Evolutionary conservation across 2,113 vertebrate species (phyloP), one percentile per base, ranked within the genome.

Genomic region (Bothrops jararaca): DNA sequence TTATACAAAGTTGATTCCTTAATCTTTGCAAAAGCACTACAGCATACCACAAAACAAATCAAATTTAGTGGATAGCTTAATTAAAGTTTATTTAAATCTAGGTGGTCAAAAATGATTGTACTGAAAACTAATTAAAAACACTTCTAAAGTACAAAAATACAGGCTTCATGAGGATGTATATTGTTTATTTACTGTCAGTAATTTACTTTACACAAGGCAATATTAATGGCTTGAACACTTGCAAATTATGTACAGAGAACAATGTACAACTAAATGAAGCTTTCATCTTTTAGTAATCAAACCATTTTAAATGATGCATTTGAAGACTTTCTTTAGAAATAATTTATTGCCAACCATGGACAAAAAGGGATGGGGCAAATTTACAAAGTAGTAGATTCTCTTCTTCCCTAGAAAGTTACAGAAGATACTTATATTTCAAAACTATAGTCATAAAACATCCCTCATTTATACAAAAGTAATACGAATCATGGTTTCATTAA

Each of bases 131-230:
- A 13, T 26, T 24, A 39, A 18, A n/a, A 20, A 1, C 56, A 64
- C 39, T 89, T 85, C 86, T 87, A 48, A 85, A 39, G 22, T 74
- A 86, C 0, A 0, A 54, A 0, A 20, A 52, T 90, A 96, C 95
- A 96, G 24, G 96, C 89, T 91, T 91, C 95, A 9, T 94, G 92
- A 95, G 95, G 97, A 96, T 96, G 95, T 95, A 96, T 97, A 97
- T 64, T 94, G 97, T 98, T 98, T 98, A 98, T 98, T 98, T 97
- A 96, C 96, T 18, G 94, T 97, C 97, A 97, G 97, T 97, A 97
- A 97, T 96, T 97, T 98, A 97, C 85, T 89, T 91, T 94, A 97
- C 97, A 97, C 96, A 98, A 98, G 97, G 97, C 97, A 97, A 94
- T 97, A 97, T 98, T 97, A 98, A 97, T 97, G 96, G 97, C 95